A percentile compares a stretch with the other conserved stretches of the same genome.
These are phyloP conservation scores for Heteromurus nitidus DNA, from an alignment of 2,888 invertebrate genomes.

Conservation along the genomic window DNA sequence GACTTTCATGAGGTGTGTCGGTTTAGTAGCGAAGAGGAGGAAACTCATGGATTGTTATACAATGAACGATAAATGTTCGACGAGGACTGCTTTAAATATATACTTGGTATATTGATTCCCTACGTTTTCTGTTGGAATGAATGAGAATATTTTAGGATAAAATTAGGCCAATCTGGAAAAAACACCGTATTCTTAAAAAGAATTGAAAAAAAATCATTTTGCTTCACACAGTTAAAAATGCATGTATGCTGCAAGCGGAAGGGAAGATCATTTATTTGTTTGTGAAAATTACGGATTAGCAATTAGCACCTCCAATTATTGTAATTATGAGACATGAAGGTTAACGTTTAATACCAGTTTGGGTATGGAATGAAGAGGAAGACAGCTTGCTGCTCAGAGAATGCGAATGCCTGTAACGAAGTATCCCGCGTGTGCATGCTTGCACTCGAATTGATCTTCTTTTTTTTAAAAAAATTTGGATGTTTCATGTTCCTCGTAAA, in stretches of 20 bases:
- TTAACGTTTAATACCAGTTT: background rate
- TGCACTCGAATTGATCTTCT: background rate
- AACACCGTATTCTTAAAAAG: conserved; percentile 8
- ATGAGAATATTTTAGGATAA: conserved; percentile 24
- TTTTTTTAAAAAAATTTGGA: background rate
- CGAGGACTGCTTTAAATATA: conserved; percentile 57
- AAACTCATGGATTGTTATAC: conserved; percentile 1
- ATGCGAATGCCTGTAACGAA: conserved; percentile 17
- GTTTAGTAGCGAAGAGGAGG: background rate
- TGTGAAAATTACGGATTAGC: conserved; percentile 10
- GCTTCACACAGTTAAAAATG: conserved; percentile 28
- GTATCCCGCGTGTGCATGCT: conserved; percentile 21
- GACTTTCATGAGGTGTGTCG: conserved; percentile 19
- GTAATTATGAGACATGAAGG: background rate
- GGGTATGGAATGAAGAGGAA: too few species aligned
- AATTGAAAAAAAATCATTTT: conserved; percentile 1
- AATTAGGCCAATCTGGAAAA: background rate
- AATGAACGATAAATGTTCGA: conserved; percentile 5
- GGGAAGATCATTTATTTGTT: conserved; percentile 20
- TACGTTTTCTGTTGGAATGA: conserved; percentile 29
- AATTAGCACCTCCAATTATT: background rate
- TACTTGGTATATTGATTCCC: conserved; percentile 52
- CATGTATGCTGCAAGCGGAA: conserved; percentile 46
- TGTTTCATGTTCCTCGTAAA: conserved; percentile 2
- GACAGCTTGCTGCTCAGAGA: conserved; percentile 33